A percentile compares a stretch with the other conserved stretches of the same genome.
These are phyloP conservation scores for Phaedon cochleariae DNA, from an alignment of 2,888 invertebrate genomes.

Conservation along the genomic window DNA sequence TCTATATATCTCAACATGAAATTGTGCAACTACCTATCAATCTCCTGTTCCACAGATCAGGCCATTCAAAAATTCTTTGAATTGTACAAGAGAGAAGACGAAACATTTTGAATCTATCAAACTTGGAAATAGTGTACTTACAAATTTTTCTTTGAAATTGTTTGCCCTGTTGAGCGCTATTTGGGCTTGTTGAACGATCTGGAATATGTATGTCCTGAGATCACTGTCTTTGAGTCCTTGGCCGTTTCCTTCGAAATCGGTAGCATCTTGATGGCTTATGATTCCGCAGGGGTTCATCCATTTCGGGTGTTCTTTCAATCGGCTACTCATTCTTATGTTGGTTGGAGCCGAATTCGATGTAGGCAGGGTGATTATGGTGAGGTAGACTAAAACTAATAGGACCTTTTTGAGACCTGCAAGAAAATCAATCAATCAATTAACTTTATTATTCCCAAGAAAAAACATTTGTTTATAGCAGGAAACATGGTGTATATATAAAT, in stretches of 20 bases:
- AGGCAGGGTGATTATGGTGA: slow-evolving; percentile 58
- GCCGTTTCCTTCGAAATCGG: slow-evolving; percentile 25
- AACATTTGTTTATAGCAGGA: too few relatives aligned
- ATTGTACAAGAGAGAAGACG: too few relatives aligned
- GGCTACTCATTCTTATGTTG: slow-evolving; percentile 22
- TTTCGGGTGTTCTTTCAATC: slow-evolving; percentile 50
- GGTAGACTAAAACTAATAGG: slow-evolving; percentile 59
- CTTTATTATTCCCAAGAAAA: too few relatives aligned
- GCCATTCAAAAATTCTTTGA: too few relatives aligned
- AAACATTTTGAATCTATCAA: too few relatives aligned
- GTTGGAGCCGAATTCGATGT: slow-evolving; percentile 58
- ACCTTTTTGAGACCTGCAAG: slow-evolving; percentile 62
- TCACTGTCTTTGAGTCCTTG: slow-evolving; percentile 52
- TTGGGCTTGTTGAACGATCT: slow-evolving; percentile 51
- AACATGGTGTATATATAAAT: too few relatives aligned
- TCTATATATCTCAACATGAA: too few relatives aligned
- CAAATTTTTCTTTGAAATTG: slow-evolving; percentile 55
- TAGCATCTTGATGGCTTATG: slow-evolving; percentile 11
- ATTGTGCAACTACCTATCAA: too few relatives aligned
- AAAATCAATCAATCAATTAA: too few relatives aligned
- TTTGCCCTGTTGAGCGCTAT: slow-evolving; percentile 59
- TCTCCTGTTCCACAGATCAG: too few relatives aligned
- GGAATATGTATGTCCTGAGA: slow-evolving; percentile 37
- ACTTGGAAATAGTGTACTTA: too few relatives aligned
- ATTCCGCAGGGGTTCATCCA: slow-evolving; percentile 67